phyloP scores from a whole-genome alignment of 2,888 invertebrate species.

The Lucinisca nassula region DNA sequence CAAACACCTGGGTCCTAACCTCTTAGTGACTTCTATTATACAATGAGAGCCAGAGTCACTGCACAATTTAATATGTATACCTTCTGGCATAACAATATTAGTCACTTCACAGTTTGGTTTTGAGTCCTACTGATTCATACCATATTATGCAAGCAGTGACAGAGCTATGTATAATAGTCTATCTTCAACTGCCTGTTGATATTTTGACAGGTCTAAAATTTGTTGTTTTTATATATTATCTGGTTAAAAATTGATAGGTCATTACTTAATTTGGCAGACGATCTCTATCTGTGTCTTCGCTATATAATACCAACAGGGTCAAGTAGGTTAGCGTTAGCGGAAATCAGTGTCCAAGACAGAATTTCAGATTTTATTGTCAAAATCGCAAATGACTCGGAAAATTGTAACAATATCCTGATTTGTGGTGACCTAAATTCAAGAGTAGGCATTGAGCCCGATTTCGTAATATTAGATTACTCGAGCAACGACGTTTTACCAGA shows the following conservation, averaged over 20 bases:
- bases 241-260: neutral
- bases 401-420: slow-evolving; percentile 1
- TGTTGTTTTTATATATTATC: too few relatives aligned
- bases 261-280: neutral
- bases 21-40: too few relatives aligned
- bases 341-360: neutral
- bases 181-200: too few relatives aligned
- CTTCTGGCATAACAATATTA: too few relatives aligned
- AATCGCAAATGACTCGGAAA: neutral
- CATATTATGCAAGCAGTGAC: too few relatives aligned
- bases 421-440: neutral
- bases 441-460: neutral
- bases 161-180: too few relatives aligned
- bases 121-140: too few relatives aligned
- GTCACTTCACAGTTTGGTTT: too few relatives aligned
- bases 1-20: too few relatives aligned
- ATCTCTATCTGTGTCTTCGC: neutral
- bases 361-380: neutral
- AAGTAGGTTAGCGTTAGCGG: neutral
- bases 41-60: too few relatives aligned
- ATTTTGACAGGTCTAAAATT: too few relatives aligned
- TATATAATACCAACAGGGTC: neutral
- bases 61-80: too few relatives aligned
- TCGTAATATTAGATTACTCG: neutral
- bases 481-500: neutral